Conservation (phyloP, 2,113 vertebrate genomes). For the Tetraodon nigroviridis region DNA sequence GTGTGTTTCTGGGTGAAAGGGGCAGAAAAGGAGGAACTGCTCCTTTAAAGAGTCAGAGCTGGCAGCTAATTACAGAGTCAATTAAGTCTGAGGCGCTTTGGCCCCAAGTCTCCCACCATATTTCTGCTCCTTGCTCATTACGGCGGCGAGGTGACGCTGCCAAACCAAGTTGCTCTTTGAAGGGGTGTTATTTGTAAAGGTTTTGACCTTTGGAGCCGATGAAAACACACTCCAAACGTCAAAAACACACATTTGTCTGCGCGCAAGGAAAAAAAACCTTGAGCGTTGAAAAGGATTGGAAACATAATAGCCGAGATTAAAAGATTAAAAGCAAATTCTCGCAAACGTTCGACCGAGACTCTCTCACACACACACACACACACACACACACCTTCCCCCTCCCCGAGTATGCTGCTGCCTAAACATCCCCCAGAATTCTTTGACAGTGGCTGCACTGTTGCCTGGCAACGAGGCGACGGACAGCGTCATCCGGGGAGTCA, state of each 20-base stretch:
- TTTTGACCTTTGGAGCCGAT: constrained; percentile 2
- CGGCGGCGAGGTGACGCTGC: neutral
- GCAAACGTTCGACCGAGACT: constrained; percentile 25
- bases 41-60: too few relatives aligned
- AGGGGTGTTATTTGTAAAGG: neutral
- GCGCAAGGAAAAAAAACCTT: neutral
- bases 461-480: constrained; percentile 85
- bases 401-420: constrained; percentile 55
- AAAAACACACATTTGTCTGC: neutral
- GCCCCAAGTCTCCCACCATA: neutral
- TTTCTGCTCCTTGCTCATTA: neutral
- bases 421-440: constrained; percentile 81
- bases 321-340: constrained; percentile 40
- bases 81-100: too few relatives aligned
- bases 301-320: constrained; percentile 36
- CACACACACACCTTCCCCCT: constrained; percentile 69
- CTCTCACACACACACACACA: constrained; percentile 31
- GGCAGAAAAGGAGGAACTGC: too few relatives aligned
- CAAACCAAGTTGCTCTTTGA: too few relatives aligned
- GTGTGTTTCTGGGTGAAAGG: too few relatives aligned
- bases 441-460: constrained; percentile 86
- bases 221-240: constrained; percentile 2
- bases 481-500: constrained; percentile 67
- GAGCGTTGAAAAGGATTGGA: constrained; percentile 16
- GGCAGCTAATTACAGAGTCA: too few relatives aligned